Evolutionary conservation across 2,888 invertebrate species (phyloP).

Genomic region (Plusia festucae): DNA sequence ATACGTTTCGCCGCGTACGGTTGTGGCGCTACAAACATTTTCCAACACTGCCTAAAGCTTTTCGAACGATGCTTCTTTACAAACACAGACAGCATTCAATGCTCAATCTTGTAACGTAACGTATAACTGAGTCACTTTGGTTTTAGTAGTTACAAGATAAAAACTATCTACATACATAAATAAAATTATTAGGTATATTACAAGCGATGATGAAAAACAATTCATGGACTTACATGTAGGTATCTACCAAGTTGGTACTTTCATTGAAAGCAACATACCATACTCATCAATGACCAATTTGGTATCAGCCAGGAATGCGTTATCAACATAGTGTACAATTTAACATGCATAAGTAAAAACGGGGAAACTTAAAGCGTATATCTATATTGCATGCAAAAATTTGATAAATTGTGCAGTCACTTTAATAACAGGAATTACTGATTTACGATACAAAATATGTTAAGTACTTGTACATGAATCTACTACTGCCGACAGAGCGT

Average conservation of each 20-base stretch:
- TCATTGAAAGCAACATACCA: background rate
- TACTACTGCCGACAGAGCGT: constrained; percentile 82
- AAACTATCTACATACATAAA: constrained; percentile 56
- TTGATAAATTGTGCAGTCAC: constrained; percentile 55
- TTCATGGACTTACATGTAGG: constrained; percentile 33
- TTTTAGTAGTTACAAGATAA: constrained; percentile 62
- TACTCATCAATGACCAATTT: background rate
- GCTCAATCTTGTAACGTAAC: constrained; percentile 58
- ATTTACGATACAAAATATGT: constrained; percentile 49
- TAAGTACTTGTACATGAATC: constrained; percentile 67
- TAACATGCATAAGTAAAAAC: constrained; percentile 61
- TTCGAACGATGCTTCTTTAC: constrained; percentile 60
- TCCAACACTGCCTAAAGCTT: constrained; percentile 71
- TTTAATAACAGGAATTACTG: constrained; percentile 32
- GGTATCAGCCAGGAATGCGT: constrained; percentile 8
- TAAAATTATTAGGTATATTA: constrained; percentile 48
- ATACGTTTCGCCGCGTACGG: constrained; percentile 59
- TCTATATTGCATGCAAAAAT: constrained; percentile 57
- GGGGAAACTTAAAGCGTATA: constrained; percentile 55
- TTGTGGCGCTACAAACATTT: constrained; percentile 62
- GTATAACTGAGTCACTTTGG: constrained; percentile 44
- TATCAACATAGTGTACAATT: constrained; percentile 15
- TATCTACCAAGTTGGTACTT: constrained; percentile 11
- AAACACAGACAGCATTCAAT: constrained; percentile 62
- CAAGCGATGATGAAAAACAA: constrained; percentile 64